Percentiles rank a stretch among this genome's conserved stretches.
Conservation (phyloP, 2,113 vertebrate species). For the Dissostichus mawsoni region DNA sequence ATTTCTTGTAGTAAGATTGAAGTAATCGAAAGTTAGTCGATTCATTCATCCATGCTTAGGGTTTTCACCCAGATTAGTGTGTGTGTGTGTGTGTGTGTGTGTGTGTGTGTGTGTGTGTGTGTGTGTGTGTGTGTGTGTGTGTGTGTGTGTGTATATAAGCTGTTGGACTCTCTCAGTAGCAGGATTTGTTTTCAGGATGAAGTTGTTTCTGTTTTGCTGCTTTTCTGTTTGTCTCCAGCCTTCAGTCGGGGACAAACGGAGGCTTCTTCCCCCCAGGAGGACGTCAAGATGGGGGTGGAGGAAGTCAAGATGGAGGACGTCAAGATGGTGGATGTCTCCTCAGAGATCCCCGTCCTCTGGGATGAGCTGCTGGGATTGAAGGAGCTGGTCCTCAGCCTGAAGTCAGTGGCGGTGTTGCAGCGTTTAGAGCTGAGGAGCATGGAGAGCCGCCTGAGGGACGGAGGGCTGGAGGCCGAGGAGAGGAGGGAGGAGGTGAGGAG, state of each 20-base stretch:
- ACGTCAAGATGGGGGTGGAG: background rate
- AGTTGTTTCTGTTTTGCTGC: conserved; percentile 13
- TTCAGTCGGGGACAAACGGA: background rate
- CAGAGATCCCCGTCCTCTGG: conserved; percentile 34
- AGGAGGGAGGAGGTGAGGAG: conserved; percentile 28
- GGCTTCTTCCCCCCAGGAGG: background rate
- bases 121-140: too few relatives aligned
- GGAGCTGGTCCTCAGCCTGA: conserved; percentile 68
- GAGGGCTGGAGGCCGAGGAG: conserved; percentile 30
- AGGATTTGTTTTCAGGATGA: conserved; percentile 46
- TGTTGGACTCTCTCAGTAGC: background rate
- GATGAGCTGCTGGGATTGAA: conserved; percentile 69
- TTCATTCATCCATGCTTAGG: background rate
- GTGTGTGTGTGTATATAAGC: conserved; percentile 30
- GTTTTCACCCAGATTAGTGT: conserved; percentile 40
- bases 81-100: conserved; percentile 32
- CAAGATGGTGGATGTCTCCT: background rate
- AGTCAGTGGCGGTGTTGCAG: conserved; percentile 44
- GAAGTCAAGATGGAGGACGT: background rate
- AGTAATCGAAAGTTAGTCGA: background rate
- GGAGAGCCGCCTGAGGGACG: conserved; percentile 69
- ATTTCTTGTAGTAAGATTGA: background rate
- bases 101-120: too few relatives aligned
- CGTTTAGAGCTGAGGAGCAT: conserved; percentile 48
- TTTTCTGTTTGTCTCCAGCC: background rate